Conservation (phyloP, 2,888 invertebrate genomes). For the Pyrrhia umbra region DNA sequence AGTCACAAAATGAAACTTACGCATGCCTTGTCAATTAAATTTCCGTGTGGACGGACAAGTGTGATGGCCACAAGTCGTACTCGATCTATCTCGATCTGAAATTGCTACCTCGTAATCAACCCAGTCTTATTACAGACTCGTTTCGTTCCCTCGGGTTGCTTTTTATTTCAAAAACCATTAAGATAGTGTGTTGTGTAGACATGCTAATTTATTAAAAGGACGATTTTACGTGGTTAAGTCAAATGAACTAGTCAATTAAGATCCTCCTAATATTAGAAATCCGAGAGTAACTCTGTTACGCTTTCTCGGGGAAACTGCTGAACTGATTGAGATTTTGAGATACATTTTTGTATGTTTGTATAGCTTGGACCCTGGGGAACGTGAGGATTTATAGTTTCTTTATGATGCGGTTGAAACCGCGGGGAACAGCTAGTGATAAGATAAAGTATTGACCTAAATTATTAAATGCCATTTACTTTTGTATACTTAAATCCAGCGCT, state of each 20-base stretch:
- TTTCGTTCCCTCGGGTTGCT: conserved; percentile 12
- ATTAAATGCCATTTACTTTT: not conserved
- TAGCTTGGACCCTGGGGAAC: too few species aligned
- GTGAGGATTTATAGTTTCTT: too few species aligned
- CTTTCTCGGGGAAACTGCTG: too few species aligned
- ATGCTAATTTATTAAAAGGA: conserved; percentile 25
- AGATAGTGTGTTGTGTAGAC: conserved; percentile 16
- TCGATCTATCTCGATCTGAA: not conserved
- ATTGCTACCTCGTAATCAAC: conserved; percentile 21
- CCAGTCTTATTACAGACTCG: conserved; percentile 24
- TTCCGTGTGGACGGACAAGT: not conserved
- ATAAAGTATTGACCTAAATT: too few species aligned
- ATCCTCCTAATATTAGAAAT: too few species aligned
- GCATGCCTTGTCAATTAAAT: not conserved
- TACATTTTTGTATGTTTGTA: too few species aligned
- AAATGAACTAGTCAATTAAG: too few species aligned
- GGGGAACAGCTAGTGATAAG: too few species aligned
- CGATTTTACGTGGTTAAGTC: not conserved
- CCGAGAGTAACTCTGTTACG: too few species aligned
- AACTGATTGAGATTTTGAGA: too few species aligned
- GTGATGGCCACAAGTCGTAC: not conserved
- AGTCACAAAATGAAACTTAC: too few species aligned
- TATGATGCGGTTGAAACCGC: too few species aligned
- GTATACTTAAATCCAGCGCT: not conserved
- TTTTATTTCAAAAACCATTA: conserved; percentile 46